Evolutionary conservation across 1,140 invertebrate species (phyloP).

Genomic region (Drosophila simulans): DNA sequence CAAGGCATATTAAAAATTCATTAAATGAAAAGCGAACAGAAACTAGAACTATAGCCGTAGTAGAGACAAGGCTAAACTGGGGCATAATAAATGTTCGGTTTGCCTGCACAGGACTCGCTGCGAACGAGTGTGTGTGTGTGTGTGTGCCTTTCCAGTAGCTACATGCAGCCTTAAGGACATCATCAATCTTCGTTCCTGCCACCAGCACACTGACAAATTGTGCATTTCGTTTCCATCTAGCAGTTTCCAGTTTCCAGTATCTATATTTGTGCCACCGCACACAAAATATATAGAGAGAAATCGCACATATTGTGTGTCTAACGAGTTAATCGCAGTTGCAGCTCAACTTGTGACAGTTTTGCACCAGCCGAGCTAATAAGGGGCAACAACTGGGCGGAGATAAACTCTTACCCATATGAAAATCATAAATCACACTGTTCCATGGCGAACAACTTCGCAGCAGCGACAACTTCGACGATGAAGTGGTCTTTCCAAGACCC

Average conservation of each 20-base stretch:
- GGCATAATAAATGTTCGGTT: conserved; percentile 61
- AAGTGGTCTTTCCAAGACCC: conserved; percentile 17
- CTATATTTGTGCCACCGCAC: conserved; percentile 36
- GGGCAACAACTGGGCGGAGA: conserved; percentile 30
- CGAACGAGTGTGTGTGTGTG: conserved; percentile 2
- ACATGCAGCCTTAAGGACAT: conserved; percentile 49
- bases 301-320: conserved; percentile 51
- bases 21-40: conserved; percentile 65
- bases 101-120: conserved; percentile 24
- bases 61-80: conserved; percentile 43
- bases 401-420: conserved; percentile 32
- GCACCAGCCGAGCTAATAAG: conserved; percentile 61
- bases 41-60: conserved; percentile 26
- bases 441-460: conserved; percentile 23
- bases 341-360: conserved; percentile 68
- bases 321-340: conserved; percentile 72
- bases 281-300: conserved; percentile 35
- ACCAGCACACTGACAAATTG: conserved; percentile 44
- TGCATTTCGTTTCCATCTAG: conserved; percentile 9
- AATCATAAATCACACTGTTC: conserved; percentile 71
- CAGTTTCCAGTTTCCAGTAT: conserved; percentile 2
- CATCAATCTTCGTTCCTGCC: conserved; percentile 74
- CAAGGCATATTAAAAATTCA: conserved; percentile 75
- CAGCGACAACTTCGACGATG: conserved; percentile 25
- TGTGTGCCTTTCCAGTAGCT: conserved; percentile 59